phyloP scores from a whole-genome alignment of 2,888 invertebrate species.

The Callimorpha dominula region DNA sequence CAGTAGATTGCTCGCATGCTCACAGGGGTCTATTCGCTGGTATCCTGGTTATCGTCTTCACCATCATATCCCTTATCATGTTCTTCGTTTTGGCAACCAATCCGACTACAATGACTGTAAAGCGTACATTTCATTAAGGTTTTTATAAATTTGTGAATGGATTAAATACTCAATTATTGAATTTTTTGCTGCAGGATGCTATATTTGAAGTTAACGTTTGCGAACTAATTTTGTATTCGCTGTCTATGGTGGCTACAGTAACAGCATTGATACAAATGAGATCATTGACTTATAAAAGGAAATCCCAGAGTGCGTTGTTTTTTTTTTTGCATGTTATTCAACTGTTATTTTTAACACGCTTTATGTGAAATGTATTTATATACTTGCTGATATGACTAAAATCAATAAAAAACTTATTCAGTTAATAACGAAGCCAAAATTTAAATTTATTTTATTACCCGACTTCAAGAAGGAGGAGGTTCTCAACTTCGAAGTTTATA shows the following conservation, averaged over 20 bases:
- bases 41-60: conserved; percentile 92
- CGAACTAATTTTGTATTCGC: conserved; percentile 90
- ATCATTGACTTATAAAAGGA: conserved; percentile 89
- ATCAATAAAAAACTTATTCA: not conserved
- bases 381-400: not conserved
- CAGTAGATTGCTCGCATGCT: conserved; percentile 94
- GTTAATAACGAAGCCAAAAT: not conserved
- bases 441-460: too few species aligned
- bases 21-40: conserved; percentile 92
- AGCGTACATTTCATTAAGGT: conserved; percentile 33
- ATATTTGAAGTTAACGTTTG: conserved; percentile 92
- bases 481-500: too few species aligned
- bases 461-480: too few species aligned
- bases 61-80: conserved; percentile 95
- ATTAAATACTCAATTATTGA: not conserved
- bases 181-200: conserved; percentile 80
- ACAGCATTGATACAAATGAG: conserved; percentile 90
- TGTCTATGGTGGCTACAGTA: conserved; percentile 88
- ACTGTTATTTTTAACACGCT: not conserved
- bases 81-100: conserved; percentile 94
- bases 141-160: not conserved
- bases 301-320: conserved; percentile 78
- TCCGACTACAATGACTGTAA: conserved; percentile 86
- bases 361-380: not conserved
- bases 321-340: not conserved